These are phyloP conservation scores for Pogonomyrmex californicus DNA, from an alignment of 1,140 invertebrate species.

Conservation along the genomic window DNA sequence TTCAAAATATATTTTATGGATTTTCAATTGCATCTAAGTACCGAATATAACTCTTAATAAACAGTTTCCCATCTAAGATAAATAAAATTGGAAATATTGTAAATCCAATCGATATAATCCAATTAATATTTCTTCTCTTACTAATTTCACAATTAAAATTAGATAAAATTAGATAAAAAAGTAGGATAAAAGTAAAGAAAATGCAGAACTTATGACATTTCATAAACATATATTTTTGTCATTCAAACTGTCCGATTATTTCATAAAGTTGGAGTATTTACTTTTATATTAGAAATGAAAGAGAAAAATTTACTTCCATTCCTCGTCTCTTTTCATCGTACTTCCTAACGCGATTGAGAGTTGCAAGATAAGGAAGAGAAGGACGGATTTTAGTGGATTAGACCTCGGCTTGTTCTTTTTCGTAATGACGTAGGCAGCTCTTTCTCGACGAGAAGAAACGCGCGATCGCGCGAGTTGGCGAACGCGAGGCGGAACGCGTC, in stretches of 20 bases:
- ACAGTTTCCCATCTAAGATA: not conserved
- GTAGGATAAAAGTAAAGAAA: not conserved
- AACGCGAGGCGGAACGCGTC: constrained; percentile 35
- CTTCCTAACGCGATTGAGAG: not conserved
- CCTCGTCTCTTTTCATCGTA: not conserved
- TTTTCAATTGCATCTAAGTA: not conserved
- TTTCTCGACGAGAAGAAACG: constrained; percentile 12
- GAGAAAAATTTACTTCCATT: not conserved
- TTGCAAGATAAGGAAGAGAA: not conserved
- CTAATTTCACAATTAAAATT: not conserved
- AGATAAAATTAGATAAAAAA: not conserved
- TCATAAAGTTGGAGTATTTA: constrained; percentile 26
- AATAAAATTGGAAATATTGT: not conserved
- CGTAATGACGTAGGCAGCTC: constrained; percentile 50
- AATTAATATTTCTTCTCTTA: not conserved
- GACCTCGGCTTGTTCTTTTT: constrained; percentile 65
- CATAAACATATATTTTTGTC: not conserved
- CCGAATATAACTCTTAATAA: constrained; percentile 6
- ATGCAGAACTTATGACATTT: not conserved
- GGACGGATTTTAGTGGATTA: constrained; percentile 65
- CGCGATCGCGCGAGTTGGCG: constrained; percentile 48
- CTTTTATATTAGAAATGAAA: constrained; percentile 19
- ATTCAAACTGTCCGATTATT: constrained; percentile 41
- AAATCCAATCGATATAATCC: not conserved
- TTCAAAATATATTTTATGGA: not conserved